Evolutionary conservation across 2,113 vertebrate species (phyloP).

Genomic region (Rhodinocichla rosea): DNA sequence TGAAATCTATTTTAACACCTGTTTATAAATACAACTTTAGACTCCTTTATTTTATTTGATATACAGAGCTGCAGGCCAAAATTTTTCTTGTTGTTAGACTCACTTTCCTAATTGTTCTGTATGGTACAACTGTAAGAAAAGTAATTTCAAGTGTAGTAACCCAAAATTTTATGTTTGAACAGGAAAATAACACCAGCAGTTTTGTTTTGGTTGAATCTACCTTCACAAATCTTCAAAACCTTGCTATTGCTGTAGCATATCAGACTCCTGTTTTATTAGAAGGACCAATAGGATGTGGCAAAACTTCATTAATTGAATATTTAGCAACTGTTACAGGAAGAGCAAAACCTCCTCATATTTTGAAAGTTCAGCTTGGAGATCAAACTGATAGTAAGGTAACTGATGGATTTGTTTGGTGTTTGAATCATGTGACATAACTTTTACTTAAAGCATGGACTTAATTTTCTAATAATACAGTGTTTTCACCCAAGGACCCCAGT

Average conservation of each 20-base stretch:
- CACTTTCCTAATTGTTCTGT: background rate
- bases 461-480: background rate
- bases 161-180: background rate
- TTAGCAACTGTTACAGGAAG: slow-evolving; percentile 88
- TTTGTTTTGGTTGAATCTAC: slow-evolving; percentile 90
- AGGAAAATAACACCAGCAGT: slow-evolving; percentile 27
- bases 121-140: background rate
- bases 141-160: background rate
- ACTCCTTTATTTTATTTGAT: background rate
- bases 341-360: slow-evolving; percentile 81
- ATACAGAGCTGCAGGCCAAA: background rate
- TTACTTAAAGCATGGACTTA: background rate
- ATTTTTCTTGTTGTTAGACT: background rate
- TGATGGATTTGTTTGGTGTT: background rate
- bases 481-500: background rate
- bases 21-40: background rate
- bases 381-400: slow-evolving; percentile 98
- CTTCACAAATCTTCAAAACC: slow-evolving; percentile 85
- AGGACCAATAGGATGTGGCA: slow-evolving; percentile 94
- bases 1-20: background rate
- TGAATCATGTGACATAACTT: background rate
- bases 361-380: slow-evolving; percentile 97
- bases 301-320: slow-evolving; percentile 90
- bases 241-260: slow-evolving; percentile 88
- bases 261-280: slow-evolving; percentile 91